Conservation (phyloP, 2,113 vertebrate species). For the Onychostoma macrolepis region DNA sequence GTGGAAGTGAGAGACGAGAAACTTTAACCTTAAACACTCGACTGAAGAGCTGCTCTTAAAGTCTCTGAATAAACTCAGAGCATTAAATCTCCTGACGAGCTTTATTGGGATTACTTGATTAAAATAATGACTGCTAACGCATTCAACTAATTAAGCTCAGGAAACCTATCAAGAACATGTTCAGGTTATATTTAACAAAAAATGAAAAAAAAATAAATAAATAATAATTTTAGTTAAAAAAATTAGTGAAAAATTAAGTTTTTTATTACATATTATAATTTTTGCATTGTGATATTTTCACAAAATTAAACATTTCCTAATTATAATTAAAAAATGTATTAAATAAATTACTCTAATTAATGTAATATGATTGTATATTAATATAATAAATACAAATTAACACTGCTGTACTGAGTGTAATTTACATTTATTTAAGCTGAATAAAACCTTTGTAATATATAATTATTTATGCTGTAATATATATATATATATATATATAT, state of each 20-base stretch:
- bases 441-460: too few species aligned
- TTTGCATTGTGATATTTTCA: too few species aligned
- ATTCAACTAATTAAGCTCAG: not conserved
- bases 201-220: not conserved
- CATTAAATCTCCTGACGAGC: not conserved
- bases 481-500: too few species aligned
- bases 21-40: conserved; percentile 15
- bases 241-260: not conserved
- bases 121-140: not conserved
- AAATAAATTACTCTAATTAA: too few species aligned
- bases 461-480: too few species aligned
- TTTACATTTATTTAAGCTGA: too few species aligned
- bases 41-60: not conserved
- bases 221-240: not conserved
- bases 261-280: too few species aligned
- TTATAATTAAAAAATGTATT: too few species aligned
- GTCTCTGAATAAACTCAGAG: not conserved
- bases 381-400: too few species aligned
- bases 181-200: not conserved
- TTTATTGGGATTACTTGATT: not conserved
- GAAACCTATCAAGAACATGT: not conserved
- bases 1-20: not conserved
- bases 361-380: too few species aligned
- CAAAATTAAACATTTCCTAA: too few species aligned
- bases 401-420: too few species aligned